Conservation (phyloP, 2,797 vertebrate genomes). For the Mormyrus hasselquistii region DNA sequence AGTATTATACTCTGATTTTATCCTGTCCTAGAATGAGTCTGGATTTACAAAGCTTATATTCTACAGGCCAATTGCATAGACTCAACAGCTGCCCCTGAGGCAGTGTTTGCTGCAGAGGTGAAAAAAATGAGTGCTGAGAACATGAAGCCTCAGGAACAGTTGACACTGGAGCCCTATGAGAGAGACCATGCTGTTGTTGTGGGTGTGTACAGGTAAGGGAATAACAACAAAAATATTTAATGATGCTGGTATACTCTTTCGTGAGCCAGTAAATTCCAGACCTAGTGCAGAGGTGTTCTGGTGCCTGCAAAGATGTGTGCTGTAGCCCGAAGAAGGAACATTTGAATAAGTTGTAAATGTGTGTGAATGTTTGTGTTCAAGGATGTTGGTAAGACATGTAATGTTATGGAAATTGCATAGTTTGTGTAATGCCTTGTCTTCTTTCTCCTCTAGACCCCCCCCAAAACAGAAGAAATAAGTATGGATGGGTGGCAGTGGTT, state of each 20-base stretch:
- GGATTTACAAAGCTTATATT: neutral
- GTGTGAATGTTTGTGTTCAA: neutral
- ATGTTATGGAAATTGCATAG: neutral
- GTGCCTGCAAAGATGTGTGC: neutral
- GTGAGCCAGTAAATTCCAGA: neutral
- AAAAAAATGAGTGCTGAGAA: constrained; percentile 89
- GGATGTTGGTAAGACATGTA: neutral
- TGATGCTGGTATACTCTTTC: neutral
- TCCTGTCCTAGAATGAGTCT: neutral
- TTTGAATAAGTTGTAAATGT: neutral
- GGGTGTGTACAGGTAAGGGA: constrained; percentile 77
- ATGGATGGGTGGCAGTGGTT: neutral
- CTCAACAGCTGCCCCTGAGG: constrained; percentile 83
- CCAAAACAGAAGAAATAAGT: constrained; percentile 75
- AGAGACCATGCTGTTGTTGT: constrained; percentile 87
- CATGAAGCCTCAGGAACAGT: constrained; percentile 90
- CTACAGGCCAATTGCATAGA: constrained; percentile 86
- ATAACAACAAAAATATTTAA: neutral
- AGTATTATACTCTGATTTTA: neutral
- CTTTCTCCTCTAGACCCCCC: constrained; percentile 59
- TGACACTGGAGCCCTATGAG: constrained; percentile 87
- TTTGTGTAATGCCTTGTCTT: neutral
- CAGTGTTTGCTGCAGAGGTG: constrained; percentile 83
- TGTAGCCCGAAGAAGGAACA: neutral
- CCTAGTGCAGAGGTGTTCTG: neutral